These are phyloP conservation scores for Rhinophrynus dorsalis DNA, from an alignment of 2,797 vertebrate species.

Conservation along the genomic window DNA sequence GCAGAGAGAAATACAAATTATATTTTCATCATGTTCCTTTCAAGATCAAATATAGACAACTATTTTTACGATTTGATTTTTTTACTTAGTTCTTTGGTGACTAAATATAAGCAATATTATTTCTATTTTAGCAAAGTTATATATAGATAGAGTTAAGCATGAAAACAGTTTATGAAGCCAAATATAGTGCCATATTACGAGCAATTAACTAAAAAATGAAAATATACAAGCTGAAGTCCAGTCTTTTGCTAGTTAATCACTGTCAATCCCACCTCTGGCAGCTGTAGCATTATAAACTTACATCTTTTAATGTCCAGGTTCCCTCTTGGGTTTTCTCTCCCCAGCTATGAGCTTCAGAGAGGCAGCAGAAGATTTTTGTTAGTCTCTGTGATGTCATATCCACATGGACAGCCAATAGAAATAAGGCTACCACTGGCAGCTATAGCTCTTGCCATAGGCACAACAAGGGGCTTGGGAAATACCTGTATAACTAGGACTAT, in stretches of 20 bases:
- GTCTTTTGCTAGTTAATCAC: neutral
- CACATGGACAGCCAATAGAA: too few species aligned
- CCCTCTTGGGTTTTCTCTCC: too few species aligned
- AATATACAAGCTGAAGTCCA: neutral
- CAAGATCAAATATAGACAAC: conserved; percentile 23
- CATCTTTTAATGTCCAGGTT: neutral
- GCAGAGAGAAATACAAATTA: neutral
- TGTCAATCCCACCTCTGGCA: neutral
- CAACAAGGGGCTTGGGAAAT: too few species aligned
- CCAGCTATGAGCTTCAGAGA: too few species aligned
- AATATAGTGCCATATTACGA: conserved; percentile 2
- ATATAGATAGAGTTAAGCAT: neutral
- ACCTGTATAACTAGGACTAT: too few species aligned
- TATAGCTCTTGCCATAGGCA: too few species aligned
- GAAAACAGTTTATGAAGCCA: conserved; percentile 19
- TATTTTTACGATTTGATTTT: conserved; percentile 5
- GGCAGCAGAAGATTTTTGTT: too few species aligned
- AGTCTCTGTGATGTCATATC: too few species aligned
- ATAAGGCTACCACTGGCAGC: too few species aligned
- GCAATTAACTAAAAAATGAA: neutral
- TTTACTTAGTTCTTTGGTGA: conserved; percentile 36
- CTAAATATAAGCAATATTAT: conserved; percentile 24
- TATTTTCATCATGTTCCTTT: neutral
- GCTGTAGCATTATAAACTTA: neutral
- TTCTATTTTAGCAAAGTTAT: conserved; percentile 4